Evolutionary conservation across 2,888 invertebrate species (phyloP), one percentile per base, ranked within the genome.

Genomic region (Neoaliturus tenellus): DNA sequence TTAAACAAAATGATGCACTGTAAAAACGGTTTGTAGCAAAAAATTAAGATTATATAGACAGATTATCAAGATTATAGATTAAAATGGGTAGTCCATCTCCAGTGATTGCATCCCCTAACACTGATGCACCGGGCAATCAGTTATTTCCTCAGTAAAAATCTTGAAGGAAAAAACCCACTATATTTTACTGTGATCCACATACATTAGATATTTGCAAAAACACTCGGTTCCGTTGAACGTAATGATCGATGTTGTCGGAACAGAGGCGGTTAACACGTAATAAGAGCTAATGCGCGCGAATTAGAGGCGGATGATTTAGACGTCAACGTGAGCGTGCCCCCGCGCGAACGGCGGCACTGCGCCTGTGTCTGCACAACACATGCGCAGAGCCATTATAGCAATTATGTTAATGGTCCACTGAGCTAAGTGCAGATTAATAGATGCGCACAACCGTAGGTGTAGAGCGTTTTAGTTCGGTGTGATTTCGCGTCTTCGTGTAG

Each of bases 251-350:
- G 28, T 62, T 62, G 62, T 62, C 62, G 28, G 28, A 62, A 62
- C 10, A 14, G 62, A 8, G 62, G 62, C 28, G 62, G 28, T 62
- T 62, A 62, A 28, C 28, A 62, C 28, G 62, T 62, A 62, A 62
- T 62, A 62, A 62, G 28, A 62, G 8, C 28, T 62, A 62, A 62
- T 62, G 62, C 31, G 62, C 62, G 62, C 3, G 62, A 62, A 62
- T 62, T 62, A 62, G 62, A 62, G 1, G 62, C 17, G 62, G 31
- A 62, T 62, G 62, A 62, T 62, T 62, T 62, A 62, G 62, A 62
- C 31, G 62, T 62, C 62, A 62, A 28, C 3, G 6, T 3, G 62
- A 1, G 62, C 62, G 28, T 12, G 62, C 31, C 28, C 17, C 48
- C 8, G 48, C 48, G 48, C 17, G 10, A 35, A 35, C 35, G 35